Base-by-base conservation (phyloP, 2,888 invertebrate species). In the Metalampra italica region DNA sequence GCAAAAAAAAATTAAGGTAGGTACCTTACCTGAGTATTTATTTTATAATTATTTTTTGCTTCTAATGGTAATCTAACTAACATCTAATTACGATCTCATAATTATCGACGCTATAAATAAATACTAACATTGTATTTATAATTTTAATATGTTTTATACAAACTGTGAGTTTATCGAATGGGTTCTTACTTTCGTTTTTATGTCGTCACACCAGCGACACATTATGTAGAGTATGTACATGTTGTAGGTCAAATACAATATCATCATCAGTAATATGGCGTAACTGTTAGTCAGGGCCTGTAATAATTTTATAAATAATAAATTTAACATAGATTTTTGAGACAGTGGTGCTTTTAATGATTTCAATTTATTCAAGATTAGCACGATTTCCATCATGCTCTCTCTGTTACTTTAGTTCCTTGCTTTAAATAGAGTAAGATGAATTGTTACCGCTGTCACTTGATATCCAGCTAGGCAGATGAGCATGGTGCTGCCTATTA, bases 161-260 rank as follows among this genome's bases (percentile, higher is more conserved):
- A 5, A 22, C 22, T 22, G 22, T 3, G 5, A 22, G 5, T 22
- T 2, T 22, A 3, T 5, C 2, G 29, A n/a, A n/a, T 9, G n/a
- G 29, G 11, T 9, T 22, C 52, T 50, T 46, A 88, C 87, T 81
- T 81, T 75, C 34, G 69, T 68, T 42, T 75, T 81, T 9, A 88
- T 74, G 56, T 87, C 86, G 48, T 87, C 82, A 46, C 83, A 81
- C 84, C 87, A 87, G 14, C 77, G 75, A 50, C 87, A 89, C 36
- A 86, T 74, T 34, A 84, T 71, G 55, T 75, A 88, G 14, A 87
- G 68, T 43, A 74, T 75, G 49, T 81, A 82, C 58, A 78, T 64
- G 47, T 85, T 87, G 58, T 86, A 89, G 7, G 76, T 71, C 59
- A 88, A 64, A 53, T 74, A 87, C 7, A 84, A 60, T 13, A 82